These are phyloP conservation scores for Ophion ellenae DNA, from an alignment of 2,888 invertebrate genomes.

Conservation along the genomic window DNA sequence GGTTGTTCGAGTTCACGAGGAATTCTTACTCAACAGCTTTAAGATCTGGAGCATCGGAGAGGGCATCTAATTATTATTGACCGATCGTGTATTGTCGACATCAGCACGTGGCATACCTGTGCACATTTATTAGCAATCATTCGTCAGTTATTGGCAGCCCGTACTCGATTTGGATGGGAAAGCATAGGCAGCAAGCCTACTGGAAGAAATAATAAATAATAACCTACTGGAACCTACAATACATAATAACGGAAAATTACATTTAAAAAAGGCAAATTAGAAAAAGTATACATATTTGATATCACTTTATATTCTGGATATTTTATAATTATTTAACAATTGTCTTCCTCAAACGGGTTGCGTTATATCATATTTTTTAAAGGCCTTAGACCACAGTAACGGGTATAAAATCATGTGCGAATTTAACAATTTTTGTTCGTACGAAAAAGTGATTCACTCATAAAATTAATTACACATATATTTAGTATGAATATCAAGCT, in stretches of 20 bases:
- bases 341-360: neutral
- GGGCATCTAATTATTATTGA: slow-evolving; percentile 59
- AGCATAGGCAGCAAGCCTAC: neutral
- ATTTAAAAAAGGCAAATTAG: neutral
- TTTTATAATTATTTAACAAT: neutral
- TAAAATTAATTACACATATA: no score
- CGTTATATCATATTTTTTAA: neutral
- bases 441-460: no score
- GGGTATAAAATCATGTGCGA: no score
- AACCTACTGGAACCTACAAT: neutral
- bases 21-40: slow-evolving; percentile 42
- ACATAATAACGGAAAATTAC: neutral
- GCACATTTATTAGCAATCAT: slow-evolving; percentile 14
- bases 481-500: no score
- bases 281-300: neutral
- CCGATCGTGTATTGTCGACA: slow-evolving; percentile 40
- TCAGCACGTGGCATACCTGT: slow-evolving; percentile 5
- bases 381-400: no score
- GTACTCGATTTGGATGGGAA: neutral
- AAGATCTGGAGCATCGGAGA: slow-evolving; percentile 44
- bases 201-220: neutral
- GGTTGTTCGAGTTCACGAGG: slow-evolving; percentile 10
- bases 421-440: no score
- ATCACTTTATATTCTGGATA: neutral
- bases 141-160: neutral